Conservation (phyloP, 2,113 vertebrate species). For the Epinephelus lanceolatus region DNA sequence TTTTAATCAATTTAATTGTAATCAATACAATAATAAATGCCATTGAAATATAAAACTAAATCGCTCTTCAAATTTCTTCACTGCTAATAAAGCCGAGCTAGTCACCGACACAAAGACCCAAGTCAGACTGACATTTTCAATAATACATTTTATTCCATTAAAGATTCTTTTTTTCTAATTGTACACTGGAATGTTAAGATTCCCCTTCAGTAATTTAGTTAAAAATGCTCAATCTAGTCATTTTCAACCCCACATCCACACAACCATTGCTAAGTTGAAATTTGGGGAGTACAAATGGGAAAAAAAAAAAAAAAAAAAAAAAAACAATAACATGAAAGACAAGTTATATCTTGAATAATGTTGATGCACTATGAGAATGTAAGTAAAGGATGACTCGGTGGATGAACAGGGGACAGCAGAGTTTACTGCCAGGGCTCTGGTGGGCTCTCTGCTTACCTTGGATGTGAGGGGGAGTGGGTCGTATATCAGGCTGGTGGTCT, state of each 20-base stretch:
- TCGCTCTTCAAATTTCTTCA: background rate
- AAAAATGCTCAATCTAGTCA: constrained; percentile 87
- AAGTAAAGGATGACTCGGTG: constrained; percentile 70
- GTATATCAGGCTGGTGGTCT: background rate
- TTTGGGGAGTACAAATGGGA: constrained; percentile 75
- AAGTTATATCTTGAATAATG: constrained; percentile 51
- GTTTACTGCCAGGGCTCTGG: background rate
- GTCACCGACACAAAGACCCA: constrained; percentile 19
- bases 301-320: constrained; percentile 39
- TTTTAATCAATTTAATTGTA: too few species aligned
- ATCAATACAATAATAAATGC: background rate
- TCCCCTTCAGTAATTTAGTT: constrained; percentile 87
- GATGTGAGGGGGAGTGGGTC: background rate
- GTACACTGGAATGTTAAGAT: constrained; percentile 94
- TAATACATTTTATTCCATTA: constrained; percentile 95
- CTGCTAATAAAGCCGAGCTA: background rate
- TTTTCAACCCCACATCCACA: constrained; percentile 73
- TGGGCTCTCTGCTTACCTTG: background rate
- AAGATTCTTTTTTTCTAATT: constrained; percentile 81
- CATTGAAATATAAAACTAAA: background rate
- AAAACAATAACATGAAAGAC: constrained; percentile 58
- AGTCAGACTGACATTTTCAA: constrained; percentile 68
- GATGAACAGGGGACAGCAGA: constrained; percentile 18
- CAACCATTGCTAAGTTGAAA: constrained; percentile 71
- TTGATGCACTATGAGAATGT: constrained; percentile 29